Evolutionary conservation across 1,140 invertebrate genomes (phyloP).

Genomic region (Apocrypta bakeri): DNA sequence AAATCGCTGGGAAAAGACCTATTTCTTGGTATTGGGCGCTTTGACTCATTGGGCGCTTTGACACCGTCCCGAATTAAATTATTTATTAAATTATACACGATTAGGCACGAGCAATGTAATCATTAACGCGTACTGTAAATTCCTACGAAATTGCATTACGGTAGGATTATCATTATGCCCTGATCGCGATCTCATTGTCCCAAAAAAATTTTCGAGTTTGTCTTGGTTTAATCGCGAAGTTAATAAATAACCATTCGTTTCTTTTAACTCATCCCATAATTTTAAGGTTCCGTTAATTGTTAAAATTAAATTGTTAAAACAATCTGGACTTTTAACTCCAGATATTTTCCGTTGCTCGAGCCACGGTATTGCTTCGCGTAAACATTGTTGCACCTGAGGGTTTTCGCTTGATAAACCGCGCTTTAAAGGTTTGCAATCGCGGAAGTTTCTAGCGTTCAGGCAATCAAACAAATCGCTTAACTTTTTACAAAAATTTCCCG

Average conservation of each 20-base stretch:
- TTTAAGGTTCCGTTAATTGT: slow-evolving; percentile 4
- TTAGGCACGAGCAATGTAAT: neutral
- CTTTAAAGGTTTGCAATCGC: neutral
- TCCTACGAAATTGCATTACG: slow-evolving; percentile 14
- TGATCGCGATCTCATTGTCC: neutral
- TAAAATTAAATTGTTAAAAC: slow-evolving; percentile 11
- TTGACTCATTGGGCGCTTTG: no score
- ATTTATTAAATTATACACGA: no score
- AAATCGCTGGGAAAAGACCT: no score
- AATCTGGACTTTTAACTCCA: neutral
- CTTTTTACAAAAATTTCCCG: neutral
- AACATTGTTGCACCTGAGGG: neutral
- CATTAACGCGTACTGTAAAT: slow-evolving; percentile 30
- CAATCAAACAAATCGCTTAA: neutral
- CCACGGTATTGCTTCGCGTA: neutral
- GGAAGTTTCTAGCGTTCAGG: neutral
- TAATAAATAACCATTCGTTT: slow-evolving; percentile 10
- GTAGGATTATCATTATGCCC: slow-evolving; percentile 15
- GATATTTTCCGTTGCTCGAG: neutral
- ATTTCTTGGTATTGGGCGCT: no score
- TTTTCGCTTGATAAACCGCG: slow-evolving; percentile 17
- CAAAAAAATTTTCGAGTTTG: slow-evolving; percentile 15
- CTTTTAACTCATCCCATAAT: neutral
- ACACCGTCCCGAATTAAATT: no score
- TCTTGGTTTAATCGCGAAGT: slow-evolving; percentile 28